Base-by-base conservation (phyloP, 2,113 vertebrate species). In the Mirounga angustirostris region DNA sequence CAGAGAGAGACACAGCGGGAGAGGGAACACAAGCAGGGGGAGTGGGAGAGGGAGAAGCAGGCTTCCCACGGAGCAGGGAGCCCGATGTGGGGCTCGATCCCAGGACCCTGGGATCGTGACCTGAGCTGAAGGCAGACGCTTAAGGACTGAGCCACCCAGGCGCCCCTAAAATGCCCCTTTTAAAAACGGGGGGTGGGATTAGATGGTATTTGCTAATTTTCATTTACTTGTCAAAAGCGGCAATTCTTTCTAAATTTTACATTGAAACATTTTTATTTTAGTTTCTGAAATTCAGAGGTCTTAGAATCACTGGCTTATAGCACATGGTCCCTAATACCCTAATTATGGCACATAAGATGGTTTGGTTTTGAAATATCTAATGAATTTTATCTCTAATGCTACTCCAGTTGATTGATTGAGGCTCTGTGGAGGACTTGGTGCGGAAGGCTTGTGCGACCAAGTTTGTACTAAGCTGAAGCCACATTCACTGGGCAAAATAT, bases 391-490 rank as follows among this genome's bases (percentile, higher is more conserved):
- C 36, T 95, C 58, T 86, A 50, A 2, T 33, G 22, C 19, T 74
- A 61, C 19, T 81, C 6, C 30, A 69, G 28, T 71, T 96, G 12
- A 78, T 92, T 80, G 36, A 43, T 30, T 79, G 36, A 50, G 8
- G 46, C 19, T 82, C 65, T 71, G 13, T 81, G 24, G 46, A 89
- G 15, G 46, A 56, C 63, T 81, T 22, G 26, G 40, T 91, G 14
- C 4, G 26, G n/a, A 71, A 56, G 30, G 36, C 21, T 46, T 96
- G 3, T 86, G 40, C 54, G 33, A 13, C 56, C 33, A 92, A 43
- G 7, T 79, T 94, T 94, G n/a, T 96, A 21, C 61, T 89, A 80
- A 92, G 30, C 46, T 94, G 24, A 94, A 83, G 56, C 40, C 26
- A 43, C 78, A 36, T 69, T 95, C 50, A 69, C 1, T 78, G 92